phyloP scores from a whole-genome alignment of 2,797 vertebrate genomes.

The Brotula barbata region DNA sequence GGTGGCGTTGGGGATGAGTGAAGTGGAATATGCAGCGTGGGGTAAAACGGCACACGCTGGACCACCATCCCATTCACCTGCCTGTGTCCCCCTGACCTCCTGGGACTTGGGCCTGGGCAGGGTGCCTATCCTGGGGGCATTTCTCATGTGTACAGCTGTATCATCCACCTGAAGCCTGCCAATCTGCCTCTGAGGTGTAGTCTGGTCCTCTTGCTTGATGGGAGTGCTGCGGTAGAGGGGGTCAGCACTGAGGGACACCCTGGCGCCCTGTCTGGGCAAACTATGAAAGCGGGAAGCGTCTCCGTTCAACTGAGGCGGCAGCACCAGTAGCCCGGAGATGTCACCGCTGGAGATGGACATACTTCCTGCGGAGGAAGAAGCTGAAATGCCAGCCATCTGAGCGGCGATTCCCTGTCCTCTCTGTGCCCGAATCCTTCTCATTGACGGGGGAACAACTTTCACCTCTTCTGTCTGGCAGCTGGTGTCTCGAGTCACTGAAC shows the following conservation, averaged over 20 bases:
- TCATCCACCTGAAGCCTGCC: conserved; percentile 82
- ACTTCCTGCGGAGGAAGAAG: conserved; percentile 87
- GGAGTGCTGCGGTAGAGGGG: conserved; percentile 79
- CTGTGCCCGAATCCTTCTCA: conserved; percentile 94
- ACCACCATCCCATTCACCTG: conserved; percentile 74
- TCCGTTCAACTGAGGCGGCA: conserved; percentile 76
- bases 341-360: conserved; percentile 84
- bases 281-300: conserved; percentile 89
- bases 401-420: conserved; percentile 94
- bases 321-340: conserved; percentile 78
- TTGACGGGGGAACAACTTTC: conserved; percentile 91
- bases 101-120: conserved; percentile 85
- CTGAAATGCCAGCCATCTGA: conserved; percentile 90
- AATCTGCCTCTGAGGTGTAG: conserved; percentile 71
- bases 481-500: conserved; percentile 87
- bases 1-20: conserved; percentile 90
- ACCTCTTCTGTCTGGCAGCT: conserved; percentile 94
- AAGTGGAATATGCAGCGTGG: conserved; percentile 88
- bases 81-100: conserved; percentile 80
- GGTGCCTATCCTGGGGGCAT: conserved; percentile 65
- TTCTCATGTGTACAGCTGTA: conserved; percentile 80
- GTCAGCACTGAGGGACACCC: conserved; percentile 84
- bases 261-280: conserved; percentile 85
- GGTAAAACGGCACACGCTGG: conserved; percentile 89
- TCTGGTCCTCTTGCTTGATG: conserved; percentile 75